Conservation (phyloP, 2,113 vertebrate genomes). For the Taurulus bubalis region DNA sequence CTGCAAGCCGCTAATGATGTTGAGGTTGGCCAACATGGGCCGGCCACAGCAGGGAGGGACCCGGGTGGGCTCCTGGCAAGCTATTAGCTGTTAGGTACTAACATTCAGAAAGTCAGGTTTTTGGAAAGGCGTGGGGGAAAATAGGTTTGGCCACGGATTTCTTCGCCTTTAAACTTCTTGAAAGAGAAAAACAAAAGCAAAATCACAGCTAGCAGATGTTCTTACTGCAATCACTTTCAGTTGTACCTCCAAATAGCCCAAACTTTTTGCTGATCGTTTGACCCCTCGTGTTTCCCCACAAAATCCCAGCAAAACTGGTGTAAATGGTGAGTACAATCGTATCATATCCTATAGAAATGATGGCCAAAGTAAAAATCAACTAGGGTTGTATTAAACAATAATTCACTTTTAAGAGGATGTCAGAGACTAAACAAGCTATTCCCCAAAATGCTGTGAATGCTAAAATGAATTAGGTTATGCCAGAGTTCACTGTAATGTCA, state of each 20-base stretch:
- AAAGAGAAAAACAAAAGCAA: not conserved
- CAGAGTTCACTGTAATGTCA: not conserved
- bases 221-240: not conserved
- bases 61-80: not conserved
- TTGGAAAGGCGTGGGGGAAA: not conserved
- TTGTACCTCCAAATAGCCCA: not conserved
- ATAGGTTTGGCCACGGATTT: not conserved
- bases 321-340: not conserved
- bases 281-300: not conserved
- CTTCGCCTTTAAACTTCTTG: not conserved
- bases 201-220: not conserved
- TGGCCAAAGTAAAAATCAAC: not conserved
- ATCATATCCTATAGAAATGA: not conserved
- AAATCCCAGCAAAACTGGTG: not conserved
- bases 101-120: conserved; percentile 7
- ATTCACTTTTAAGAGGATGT: not conserved
- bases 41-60: conserved; percentile 1
- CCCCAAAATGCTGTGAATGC: not conserved
- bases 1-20: conserved; percentile 19
- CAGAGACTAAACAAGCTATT: not conserved
- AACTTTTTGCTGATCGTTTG: not conserved
- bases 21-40: conserved; percentile 4
- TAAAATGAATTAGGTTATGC: not conserved
- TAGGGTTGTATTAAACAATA: not conserved
- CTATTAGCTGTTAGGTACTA: conserved; percentile 2